These are phyloP conservation scores for Anser brachyrhynchus DNA, from an alignment of 2,113 vertebrate species.

Conservation along the genomic window DNA sequence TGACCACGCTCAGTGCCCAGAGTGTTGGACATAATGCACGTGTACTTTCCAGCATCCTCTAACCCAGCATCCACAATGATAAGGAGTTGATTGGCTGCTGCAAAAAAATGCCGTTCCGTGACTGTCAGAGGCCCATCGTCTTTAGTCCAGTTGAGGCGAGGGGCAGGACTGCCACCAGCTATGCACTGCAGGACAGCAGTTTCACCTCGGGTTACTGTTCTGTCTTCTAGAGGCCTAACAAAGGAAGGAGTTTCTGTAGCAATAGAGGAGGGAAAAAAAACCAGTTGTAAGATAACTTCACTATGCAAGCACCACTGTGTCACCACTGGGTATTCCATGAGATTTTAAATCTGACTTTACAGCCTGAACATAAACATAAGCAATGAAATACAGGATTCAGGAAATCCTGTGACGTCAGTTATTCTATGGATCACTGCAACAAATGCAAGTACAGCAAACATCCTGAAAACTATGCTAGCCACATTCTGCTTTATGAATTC, in stretches of 20 bases:
- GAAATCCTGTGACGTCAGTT: not conserved
- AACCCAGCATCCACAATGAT: constrained; percentile 83
- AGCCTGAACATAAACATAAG: not conserved
- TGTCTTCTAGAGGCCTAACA: constrained; percentile 81
- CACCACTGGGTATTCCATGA: not conserved
- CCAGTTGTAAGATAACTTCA: not conserved
- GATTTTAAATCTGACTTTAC: not conserved
- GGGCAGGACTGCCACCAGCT: constrained; percentile 82
- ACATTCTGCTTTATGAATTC: not conserved
- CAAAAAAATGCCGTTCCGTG: constrained; percentile 84
- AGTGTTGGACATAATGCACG: constrained; percentile 83
- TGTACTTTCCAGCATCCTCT: constrained; percentile 86
- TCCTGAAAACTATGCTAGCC: not conserved
- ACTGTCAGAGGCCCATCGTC: constrained; percentile 80
- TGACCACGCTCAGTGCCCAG: constrained; percentile 83
- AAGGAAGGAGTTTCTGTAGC: constrained; percentile 84
- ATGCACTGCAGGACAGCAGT: constrained; percentile 85
- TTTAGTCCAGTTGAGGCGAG: constrained; percentile 86
- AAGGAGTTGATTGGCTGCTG: constrained; percentile 83
- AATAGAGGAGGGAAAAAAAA: not conserved
- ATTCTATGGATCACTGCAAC: not conserved
- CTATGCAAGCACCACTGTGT: not conserved
- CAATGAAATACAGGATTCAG: not conserved
- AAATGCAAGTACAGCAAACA: not conserved
- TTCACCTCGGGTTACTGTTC: constrained; percentile 80